Base-by-base conservation (phyloP, 1,140 invertebrate species). In the Thereuonema tuberculata region DNA sequence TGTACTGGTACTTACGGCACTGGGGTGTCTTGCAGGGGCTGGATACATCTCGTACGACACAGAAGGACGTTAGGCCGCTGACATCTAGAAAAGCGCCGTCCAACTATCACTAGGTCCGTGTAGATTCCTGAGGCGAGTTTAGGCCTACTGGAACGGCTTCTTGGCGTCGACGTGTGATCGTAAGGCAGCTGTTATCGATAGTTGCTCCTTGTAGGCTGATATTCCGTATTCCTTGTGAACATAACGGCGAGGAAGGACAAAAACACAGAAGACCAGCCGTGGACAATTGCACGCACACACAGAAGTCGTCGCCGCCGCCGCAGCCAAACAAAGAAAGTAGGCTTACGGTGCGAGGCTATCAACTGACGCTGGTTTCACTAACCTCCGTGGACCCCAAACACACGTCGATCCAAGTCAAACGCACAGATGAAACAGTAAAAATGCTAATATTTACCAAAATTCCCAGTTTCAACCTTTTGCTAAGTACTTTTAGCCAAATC, bases 1-100 rank as follows among this genome's bases (percentile, higher is more conserved):
- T n/a, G n/a, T n/a, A n/a, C n/a, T n/a, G n/a, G n/a, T n/a, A 50
- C 57, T 58, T 58, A 58, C 57, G 9, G 57, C 23, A 24, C 17
- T 58, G 2, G 57, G 57, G 27, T 58, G 57, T 20, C 57, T 21
- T 9, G 57, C 27, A 5, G 57, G 57, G 5, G 57, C 57, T 5
- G 57, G 57, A 58, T 58, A 58, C 57, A 58, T 58, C 15, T 12
- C 26, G 26, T 25, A 12, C 14, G 23, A 12, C 5, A 12, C 21
- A 21, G 48, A 9, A 5, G 24, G 21, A 50, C 21, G 3, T n/a
- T 12, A 24, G 21, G 21, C 21, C n/a, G 24, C n/a, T 21, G 48
- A 12, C 9, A 50, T 5, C 48, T n/a, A 21, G 48, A 12, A 20
- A 21, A 24, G 24, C 48, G 21, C 17, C 9, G 48, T 5, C 5